phyloP scores from a whole-genome alignment of 2,797 vertebrate species.

The Prunella strophiata region DNA sequence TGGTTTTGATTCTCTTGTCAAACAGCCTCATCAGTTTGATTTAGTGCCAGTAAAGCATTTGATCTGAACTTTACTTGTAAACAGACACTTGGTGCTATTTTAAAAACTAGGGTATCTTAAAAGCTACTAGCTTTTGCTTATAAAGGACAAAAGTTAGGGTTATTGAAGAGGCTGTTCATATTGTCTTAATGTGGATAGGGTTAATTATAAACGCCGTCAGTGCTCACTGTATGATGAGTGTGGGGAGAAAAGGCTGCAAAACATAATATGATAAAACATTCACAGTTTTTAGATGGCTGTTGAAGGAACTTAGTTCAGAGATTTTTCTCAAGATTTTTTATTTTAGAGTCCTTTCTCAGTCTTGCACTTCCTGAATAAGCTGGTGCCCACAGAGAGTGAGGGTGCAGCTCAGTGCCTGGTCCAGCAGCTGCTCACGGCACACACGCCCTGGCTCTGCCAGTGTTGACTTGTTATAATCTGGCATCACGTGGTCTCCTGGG shows the following conservation, averaged over 20 bases:
- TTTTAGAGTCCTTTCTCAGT: neutral
- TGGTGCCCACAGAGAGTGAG: neutral
- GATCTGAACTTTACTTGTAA: neutral
- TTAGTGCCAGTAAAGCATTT: neutral
- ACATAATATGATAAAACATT: neutral
- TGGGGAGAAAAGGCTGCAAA: neutral
- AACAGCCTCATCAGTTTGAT: neutral
- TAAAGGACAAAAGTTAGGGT: neutral
- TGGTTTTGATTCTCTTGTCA: neutral
- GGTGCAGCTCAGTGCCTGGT: neutral
- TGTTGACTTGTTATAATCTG: constrained; percentile 12
- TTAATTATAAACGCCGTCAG: neutral
- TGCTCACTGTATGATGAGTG: neutral
- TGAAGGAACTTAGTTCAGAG: neutral
- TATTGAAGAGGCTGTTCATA: neutral
- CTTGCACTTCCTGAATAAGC: neutral
- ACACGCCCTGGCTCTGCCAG: neutral
- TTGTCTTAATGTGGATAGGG: neutral
- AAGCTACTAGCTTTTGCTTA: neutral
- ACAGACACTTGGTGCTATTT: neutral
- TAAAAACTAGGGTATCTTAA: neutral
- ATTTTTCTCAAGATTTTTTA: neutral
- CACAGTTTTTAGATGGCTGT: neutral
- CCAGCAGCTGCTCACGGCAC: neutral
- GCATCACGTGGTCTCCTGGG: constrained; percentile 29